Conservation (phyloP, 2,113 vertebrate species). For the Balaeniceps rex region DNA sequence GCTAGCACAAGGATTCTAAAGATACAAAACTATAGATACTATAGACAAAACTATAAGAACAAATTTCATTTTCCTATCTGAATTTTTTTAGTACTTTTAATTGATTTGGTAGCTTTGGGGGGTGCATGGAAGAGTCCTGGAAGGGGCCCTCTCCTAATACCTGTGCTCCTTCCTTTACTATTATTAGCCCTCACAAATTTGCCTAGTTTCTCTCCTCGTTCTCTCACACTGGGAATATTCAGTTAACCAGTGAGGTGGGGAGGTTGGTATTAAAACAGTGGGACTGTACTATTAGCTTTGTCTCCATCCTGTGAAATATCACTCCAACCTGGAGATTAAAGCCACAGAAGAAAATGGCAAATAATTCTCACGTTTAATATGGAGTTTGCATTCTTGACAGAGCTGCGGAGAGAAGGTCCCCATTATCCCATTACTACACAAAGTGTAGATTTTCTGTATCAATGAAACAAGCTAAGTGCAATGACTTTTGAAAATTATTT, state of each 20-base stretch:
- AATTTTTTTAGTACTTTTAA: background rate
- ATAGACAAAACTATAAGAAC: background rate
- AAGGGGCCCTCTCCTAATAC: background rate
- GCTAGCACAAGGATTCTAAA: background rate
- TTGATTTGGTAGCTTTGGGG: background rate
- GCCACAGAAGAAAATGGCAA: background rate
- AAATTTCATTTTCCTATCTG: background rate
- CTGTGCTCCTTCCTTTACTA: background rate
- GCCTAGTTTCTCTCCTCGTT: background rate
- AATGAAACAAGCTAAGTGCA: background rate
- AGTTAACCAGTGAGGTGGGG: background rate
- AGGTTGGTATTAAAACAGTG: background rate
- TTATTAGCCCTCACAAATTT: background rate
- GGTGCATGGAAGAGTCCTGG: background rate
- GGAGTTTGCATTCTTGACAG: background rate
- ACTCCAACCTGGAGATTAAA: background rate
- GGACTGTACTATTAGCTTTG: background rate
- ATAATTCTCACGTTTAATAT: background rate
- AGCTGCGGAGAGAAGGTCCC: background rate
- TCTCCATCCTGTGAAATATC: background rate
- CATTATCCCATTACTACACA: rapidly evolving
- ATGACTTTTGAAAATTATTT: background rate
- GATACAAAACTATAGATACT: background rate
- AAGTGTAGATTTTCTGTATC: background rate
- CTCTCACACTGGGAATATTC: background rate